Base-by-base conservation (phyloP, 2,113 vertebrate species). In the Neotoma lepida region DNA sequence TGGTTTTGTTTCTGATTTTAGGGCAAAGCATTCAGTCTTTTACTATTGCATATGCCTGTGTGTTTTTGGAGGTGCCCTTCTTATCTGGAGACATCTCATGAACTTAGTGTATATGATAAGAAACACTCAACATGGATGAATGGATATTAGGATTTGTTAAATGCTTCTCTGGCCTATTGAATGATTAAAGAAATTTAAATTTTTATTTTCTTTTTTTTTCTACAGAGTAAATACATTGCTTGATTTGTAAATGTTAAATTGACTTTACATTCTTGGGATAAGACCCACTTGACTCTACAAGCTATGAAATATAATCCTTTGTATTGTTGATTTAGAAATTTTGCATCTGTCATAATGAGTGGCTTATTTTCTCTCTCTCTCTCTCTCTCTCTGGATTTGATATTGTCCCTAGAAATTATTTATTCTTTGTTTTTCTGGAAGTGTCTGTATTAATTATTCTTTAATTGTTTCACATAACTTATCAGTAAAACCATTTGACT, bases 401-500 rank as follows among this genome's bases (percentile, higher is more conserved):
- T 20, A 70, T 64, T 44, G 66, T 10, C 66, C 84, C 51, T 82
- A 30, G 44, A n/a, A 82, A 46, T 30, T 71, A 9, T 22, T 70
- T 30, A 28, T 6, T 41, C 9, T 90, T 90, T 85, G 44, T 0
- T 76, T 94, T 87, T 70, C 90, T 71, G 22, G 10, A 74, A 41
- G 28, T 63, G 4, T 90, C 24, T 24, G 1, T 71, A 39, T 68
- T 86, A 74, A 51, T 80, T 92, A 9, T 76, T 61, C 9, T 68
- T 90, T 41, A 73, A 86, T 58, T 87, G 61, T 90, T 51, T 90
- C 18, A n/a, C 9, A 46, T 89, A 81, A 68, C 86, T n/a, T n/a
- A 64, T 30, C 26, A 76, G 41, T 30, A 46, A 46, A 76, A 17
- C 5, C 26, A 46, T 76, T 14, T 76, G 24, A 54, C 9, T 14